Conservation (phyloP, 1,140 invertebrate species). For the Saccostrea cuccullata region DNA sequence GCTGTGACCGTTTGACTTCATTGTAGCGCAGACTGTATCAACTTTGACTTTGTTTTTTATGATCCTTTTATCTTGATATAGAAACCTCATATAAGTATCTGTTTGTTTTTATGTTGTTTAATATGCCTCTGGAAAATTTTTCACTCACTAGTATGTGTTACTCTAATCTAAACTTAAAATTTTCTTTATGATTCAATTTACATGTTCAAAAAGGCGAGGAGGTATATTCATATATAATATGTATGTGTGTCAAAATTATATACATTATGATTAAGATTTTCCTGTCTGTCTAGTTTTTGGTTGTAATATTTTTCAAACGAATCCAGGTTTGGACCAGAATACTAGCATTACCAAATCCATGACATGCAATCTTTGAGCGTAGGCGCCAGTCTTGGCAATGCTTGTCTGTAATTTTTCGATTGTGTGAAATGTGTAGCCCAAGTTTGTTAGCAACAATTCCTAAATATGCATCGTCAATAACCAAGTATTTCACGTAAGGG, state of each 20-base stretch:
- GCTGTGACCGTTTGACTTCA: too few species aligned
- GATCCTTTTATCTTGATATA: too few species aligned
- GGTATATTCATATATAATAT: too few species aligned
- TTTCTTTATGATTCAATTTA: too few species aligned
- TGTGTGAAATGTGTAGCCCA: neutral
- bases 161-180: too few species aligned
- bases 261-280: neutral
- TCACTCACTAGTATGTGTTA: too few species aligned
- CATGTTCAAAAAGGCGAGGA: too few species aligned
- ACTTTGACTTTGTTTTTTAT: too few species aligned
- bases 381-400: neutral
- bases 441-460: constrained; percentile 48
- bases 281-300: neutral
- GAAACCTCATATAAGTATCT: too few species aligned
- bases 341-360: neutral
- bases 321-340: neutral
- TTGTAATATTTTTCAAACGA: neutral
- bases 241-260: neutral
- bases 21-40: too few species aligned
- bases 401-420: neutral
- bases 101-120: too few species aligned
- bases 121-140: too few species aligned
- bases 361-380: constrained; percentile 6
- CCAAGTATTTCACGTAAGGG: constrained; percentile 37
- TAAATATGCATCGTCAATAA: constrained; percentile 48